A percentile compares a stretch with the other conserved stretches of the same genome.
These are phyloP conservation scores for Dioctria rufipes DNA, from an alignment of 2,888 invertebrate species.

Conservation along the genomic window DNA sequence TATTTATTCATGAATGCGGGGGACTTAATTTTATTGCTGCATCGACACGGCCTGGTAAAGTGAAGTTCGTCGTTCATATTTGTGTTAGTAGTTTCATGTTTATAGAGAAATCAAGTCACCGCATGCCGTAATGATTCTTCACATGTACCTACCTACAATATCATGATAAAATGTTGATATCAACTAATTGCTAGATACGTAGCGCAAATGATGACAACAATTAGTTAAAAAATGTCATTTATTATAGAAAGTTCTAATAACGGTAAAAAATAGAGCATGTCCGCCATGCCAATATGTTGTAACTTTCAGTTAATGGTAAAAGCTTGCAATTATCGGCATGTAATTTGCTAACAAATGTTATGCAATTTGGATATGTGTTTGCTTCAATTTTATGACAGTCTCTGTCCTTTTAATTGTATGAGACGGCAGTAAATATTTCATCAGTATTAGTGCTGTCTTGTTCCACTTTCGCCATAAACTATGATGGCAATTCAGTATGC, in stretches of 20 bases:
- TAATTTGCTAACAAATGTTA: constrained; percentile 32
- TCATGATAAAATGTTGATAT: constrained; percentile 13
- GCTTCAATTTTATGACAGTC: constrained; percentile 28
- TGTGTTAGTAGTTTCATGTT: too few relatives aligned
- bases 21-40: constrained; percentile 42
- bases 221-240: constrained; percentile 34
- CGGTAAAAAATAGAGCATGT: constrained; percentile 25
- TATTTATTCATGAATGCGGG: constrained; percentile 48
- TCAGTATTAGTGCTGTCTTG: constrained; percentile 16
- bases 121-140: background rate
- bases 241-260: constrained; percentile 5
- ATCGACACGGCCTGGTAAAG: constrained; percentile 15
- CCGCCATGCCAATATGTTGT: background rate
- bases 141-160: background rate
- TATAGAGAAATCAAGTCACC: constrained; percentile 11
- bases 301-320: background rate
- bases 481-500: too few relatives aligned
- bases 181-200: constrained; percentile 20
- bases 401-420: constrained; percentile 36
- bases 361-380: constrained; percentile 15
- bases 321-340: constrained; percentile 30
- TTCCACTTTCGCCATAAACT: background rate
- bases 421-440: constrained; percentile 16
- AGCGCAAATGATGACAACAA: constrained; percentile 45
- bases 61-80: background rate